A percentile compares a stretch with the other conserved stretches of the same genome.
phyloP scores from a whole-genome alignment of 2,888 invertebrate species.

The Alcis repandata region DNA sequence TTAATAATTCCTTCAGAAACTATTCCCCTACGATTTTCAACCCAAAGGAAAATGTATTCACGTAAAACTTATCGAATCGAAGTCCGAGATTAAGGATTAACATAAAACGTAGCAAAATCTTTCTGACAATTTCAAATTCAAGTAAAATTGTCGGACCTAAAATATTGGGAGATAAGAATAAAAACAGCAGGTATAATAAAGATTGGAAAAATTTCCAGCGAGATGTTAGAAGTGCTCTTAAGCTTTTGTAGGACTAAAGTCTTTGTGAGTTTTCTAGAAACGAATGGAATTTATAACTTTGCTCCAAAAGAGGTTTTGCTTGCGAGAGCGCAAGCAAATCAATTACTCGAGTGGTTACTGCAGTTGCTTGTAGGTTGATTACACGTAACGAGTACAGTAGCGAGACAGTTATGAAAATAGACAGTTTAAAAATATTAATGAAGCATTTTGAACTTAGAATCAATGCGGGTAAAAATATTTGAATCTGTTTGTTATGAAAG shows the following conservation, averaged over 20 bases:
- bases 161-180: conserved; percentile 39
- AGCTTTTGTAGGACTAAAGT: conserved; percentile 54
- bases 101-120: conserved; percentile 30
- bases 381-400: too few species aligned
- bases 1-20: conserved; percentile 19
- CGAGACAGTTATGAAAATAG: too few species aligned
- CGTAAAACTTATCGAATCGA: conserved; percentile 31
- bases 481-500: too few species aligned
- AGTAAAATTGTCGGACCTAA: conserved; percentile 16
- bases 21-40: conserved; percentile 10
- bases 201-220: conserved; percentile 54
- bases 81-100: conserved; percentile 29
- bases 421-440: too few species aligned
- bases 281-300: conserved; percentile 60
- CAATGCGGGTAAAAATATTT: too few species aligned
- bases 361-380: conserved; percentile 10
- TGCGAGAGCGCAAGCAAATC: conserved; percentile 53
- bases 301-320: conserved; percentile 50
- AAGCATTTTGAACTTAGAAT: too few species aligned
- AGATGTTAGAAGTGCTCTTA: conserved; percentile 55
- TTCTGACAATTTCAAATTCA: conserved; percentile 28
- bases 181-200: conserved; percentile 53
- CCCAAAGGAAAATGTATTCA: conserved; percentile 31
- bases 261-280: conserved; percentile 54
- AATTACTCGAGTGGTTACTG: conserved; percentile 47